phyloP scores from a whole-genome alignment of 1,140 invertebrate species.

The Ceratina australensis region DNA sequence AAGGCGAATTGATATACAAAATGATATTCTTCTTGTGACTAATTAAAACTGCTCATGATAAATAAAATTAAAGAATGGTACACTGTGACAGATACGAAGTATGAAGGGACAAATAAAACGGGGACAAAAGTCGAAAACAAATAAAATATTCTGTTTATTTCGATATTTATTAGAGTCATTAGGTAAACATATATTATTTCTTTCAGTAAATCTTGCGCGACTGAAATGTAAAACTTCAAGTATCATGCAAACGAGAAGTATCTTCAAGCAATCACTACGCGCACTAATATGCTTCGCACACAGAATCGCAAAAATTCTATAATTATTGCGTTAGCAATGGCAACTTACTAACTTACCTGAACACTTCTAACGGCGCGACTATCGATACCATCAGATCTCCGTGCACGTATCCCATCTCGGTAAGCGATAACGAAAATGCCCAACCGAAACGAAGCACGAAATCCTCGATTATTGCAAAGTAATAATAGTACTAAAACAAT shows the following conservation, averaged over 20 bases:
- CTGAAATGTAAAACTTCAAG: conserved; percentile 20
- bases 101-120: conserved; percentile 9
- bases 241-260: conserved; percentile 29
- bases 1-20: conserved; percentile 42
- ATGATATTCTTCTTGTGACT: conserved; percentile 8
- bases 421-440: conserved; percentile 88
- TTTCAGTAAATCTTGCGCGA: neutral
- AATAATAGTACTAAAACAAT: conserved; percentile 83
- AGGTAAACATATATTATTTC: conserved; percentile 6
- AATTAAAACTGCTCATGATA: neutral
- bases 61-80: neutral
- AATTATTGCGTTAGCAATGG: neutral
- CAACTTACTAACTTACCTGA: conserved; percentile 78
- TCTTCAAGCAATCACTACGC: conserved; percentile 21
- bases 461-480: conserved; percentile 90
- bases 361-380: conserved; percentile 90
- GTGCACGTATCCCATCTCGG: conserved; percentile 86
- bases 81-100: neutral
- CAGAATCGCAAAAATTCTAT: neutral
- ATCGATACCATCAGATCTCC: conserved; percentile 89
- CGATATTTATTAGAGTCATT: conserved; percentile 36
- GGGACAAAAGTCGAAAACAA: conserved; percentile 24
- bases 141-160: conserved; percentile 14
- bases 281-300: neutral
- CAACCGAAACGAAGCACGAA: conserved; percentile 91